Conservation (phyloP, 2,797 vertebrate genomes). For the Rousettus madagascariensis region DNA sequence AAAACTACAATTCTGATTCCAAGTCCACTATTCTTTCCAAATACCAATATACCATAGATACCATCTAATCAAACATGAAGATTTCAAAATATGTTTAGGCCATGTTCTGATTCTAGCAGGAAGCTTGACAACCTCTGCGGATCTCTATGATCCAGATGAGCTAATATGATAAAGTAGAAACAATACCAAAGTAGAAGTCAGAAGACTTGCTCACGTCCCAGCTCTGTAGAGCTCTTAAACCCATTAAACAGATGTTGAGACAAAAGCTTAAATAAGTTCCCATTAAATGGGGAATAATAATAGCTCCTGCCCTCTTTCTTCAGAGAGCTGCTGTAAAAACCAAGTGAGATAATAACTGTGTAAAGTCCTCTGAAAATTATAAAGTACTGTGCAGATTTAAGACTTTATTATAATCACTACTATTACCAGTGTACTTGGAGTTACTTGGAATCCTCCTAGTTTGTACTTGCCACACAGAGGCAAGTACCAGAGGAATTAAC, state of each 20-base stretch:
- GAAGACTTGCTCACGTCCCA: constrained; percentile 28
- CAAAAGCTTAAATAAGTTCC: constrained; percentile 45
- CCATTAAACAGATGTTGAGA: constrained; percentile 52
- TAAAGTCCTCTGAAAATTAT: constrained; percentile 61
- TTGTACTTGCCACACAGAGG: constrained; percentile 37
- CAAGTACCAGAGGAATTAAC: constrained; percentile 75
- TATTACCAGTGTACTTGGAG: constrained; percentile 45
- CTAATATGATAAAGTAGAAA: constrained; percentile 34
- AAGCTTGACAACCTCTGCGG: constrained; percentile 10
- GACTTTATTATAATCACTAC: constrained; percentile 29
- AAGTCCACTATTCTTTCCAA: not conserved
- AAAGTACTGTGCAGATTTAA: constrained; percentile 32
- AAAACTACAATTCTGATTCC: constrained; percentile 21
- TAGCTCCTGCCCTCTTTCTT: constrained; percentile 11
- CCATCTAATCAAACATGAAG: constrained; percentile 38
- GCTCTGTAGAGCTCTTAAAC: constrained; percentile 37
- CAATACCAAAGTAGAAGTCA: constrained; percentile 31
- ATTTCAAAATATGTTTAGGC: constrained; percentile 47
- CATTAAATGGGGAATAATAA: constrained; percentile 49
- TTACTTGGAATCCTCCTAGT: constrained; percentile 56
- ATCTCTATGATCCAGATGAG: not conserved
- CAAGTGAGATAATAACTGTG: constrained; percentile 57
- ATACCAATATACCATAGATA: not conserved
- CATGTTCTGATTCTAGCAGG: not conserved
- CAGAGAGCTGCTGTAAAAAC: constrained; percentile 56